A percentile compares a stretch with the other conserved stretches of the same genome.
These are phyloP conservation scores for Mesorhabditis belari DNA, from an alignment of 2,888 invertebrate genomes.

Conservation along the genomic window DNA sequence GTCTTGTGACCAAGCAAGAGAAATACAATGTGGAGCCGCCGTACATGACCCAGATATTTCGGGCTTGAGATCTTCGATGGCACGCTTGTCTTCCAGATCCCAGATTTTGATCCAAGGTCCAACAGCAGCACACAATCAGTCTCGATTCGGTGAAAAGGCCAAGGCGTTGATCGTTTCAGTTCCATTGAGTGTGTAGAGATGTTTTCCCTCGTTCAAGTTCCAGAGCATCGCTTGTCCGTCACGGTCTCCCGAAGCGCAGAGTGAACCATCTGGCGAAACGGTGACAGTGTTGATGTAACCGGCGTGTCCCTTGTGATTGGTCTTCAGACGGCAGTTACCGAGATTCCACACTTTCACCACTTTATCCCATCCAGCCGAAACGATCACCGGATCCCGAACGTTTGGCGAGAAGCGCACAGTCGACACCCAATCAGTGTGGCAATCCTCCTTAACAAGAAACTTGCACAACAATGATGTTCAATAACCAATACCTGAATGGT, in stretches of 20 bases:
- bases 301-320: conserved; percentile 91
- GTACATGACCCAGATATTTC: conserved; percentile 68
- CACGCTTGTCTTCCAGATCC: conserved; percentile 65
- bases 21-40: conserved; percentile 92
- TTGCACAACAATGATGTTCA: too few relatives aligned
- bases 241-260: conserved; percentile 92
- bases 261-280: conserved; percentile 95
- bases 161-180: conserved; percentile 95
- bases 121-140: conserved; percentile 98
- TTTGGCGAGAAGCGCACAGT: conserved; percentile 98
- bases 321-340: conserved; percentile 95
- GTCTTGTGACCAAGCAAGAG: conserved; percentile 88
- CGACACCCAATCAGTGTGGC: conserved; percentile 96
- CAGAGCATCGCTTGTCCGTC: conserved; percentile 98
- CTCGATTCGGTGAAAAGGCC: conserved; percentile 94
- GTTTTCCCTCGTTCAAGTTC: conserved; percentile 99
- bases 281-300: conserved; percentile 97
- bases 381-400: conserved; percentile 94
- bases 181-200: conserved; percentile 94
- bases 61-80: conserved; percentile 92
- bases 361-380: conserved; percentile 97
- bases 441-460: conserved; percentile 60
- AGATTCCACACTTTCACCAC: conserved; percentile 82
- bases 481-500: conserved; percentile 80
- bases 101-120: conserved; percentile 81